Conservation (phyloP, 2,888 invertebrate genomes). For the Trissolcus japonicus region DNA sequence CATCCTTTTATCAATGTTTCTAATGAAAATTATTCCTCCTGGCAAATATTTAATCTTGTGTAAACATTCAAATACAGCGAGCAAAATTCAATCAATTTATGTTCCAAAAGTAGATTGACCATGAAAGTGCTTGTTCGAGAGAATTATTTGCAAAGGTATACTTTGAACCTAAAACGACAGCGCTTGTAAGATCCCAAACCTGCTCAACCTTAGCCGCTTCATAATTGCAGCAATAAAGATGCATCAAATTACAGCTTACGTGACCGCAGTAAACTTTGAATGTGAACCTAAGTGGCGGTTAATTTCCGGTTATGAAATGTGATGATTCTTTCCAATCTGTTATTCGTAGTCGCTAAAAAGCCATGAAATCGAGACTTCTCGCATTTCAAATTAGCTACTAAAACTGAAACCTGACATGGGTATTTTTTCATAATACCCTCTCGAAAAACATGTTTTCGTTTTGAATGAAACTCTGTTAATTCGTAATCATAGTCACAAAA, state of each 20-base stretch:
- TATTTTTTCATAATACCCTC: too few relatives aligned
- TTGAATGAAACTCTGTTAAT: too few relatives aligned
- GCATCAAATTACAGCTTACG: slow-evolving; percentile 16
- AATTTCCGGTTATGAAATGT: slow-evolving; percentile 31
- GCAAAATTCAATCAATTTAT: not conserved
- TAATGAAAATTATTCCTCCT: not conserved
- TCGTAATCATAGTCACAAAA: too few relatives aligned
- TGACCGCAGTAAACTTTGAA: slow-evolving; percentile 9
- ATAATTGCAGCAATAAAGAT: slow-evolving; percentile 25
- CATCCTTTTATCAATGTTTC: slow-evolving; percentile 2
- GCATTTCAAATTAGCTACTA: slow-evolving; percentile 1
- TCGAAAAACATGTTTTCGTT: too few relatives aligned
- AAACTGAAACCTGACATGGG: slow-evolving; percentile 7
- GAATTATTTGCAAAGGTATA: slow-evolving; percentile 4
- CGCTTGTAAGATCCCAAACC: not conserved
- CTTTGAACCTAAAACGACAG: not conserved
- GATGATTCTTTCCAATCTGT: not conserved
- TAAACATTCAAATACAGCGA: slow-evolving; percentile 2
- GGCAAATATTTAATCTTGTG: not conserved
- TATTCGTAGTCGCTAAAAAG: slow-evolving; percentile 14
- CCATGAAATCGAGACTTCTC: slow-evolving; percentile 9
- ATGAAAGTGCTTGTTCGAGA: not conserved
- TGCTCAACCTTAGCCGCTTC: slow-evolving; percentile 2
- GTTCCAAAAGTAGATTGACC: not conserved
- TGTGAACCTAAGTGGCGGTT: slow-evolving; percentile 6